These are phyloP conservation scores for Seladonia tumulorum DNA, from an alignment of 2,888 invertebrate genomes.

Conservation along the genomic window DNA sequence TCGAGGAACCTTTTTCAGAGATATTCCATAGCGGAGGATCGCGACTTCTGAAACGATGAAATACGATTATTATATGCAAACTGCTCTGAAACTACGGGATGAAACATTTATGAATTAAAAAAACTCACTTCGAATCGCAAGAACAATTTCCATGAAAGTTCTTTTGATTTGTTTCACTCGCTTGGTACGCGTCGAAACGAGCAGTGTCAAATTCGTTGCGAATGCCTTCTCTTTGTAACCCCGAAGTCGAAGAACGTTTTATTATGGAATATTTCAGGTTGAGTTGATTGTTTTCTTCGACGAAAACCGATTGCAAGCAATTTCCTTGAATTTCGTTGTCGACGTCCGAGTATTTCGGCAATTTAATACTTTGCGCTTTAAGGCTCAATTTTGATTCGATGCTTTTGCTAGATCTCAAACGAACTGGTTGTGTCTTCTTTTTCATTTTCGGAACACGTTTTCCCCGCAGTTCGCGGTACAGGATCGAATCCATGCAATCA, in stretches of 20 bases:
- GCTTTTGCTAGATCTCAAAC: not conserved
- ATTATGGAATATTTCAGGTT: not conserved
- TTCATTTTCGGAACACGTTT: not conserved
- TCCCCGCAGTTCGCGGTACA: conserved; percentile 26
- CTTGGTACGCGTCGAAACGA: not conserved
- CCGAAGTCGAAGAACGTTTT: conserved; percentile 14
- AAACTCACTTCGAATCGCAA: conserved; percentile 40
- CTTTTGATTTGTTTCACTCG: not conserved
- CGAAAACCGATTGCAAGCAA: not conserved
- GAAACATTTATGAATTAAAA: not conserved
- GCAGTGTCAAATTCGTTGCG: not conserved
- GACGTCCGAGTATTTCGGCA: not conserved
- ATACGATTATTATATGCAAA: not conserved
- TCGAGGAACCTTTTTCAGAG: not conserved
- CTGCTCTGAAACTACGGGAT: not conserved
- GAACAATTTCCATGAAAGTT: conserved; percentile 21
- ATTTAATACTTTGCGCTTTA: not conserved
- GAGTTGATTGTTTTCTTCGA: not conserved
- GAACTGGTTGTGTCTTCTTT: not conserved
- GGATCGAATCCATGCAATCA: conserved; percentile 32
- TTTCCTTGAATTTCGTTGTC: not conserved
- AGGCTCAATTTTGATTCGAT: not conserved
- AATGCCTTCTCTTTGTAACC: not conserved
- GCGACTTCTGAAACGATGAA: conserved; percentile 24
- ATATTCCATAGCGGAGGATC: not conserved